Base-by-base conservation (phyloP, 2,113 vertebrate species). In the Hyperopisus bebe region DNA sequence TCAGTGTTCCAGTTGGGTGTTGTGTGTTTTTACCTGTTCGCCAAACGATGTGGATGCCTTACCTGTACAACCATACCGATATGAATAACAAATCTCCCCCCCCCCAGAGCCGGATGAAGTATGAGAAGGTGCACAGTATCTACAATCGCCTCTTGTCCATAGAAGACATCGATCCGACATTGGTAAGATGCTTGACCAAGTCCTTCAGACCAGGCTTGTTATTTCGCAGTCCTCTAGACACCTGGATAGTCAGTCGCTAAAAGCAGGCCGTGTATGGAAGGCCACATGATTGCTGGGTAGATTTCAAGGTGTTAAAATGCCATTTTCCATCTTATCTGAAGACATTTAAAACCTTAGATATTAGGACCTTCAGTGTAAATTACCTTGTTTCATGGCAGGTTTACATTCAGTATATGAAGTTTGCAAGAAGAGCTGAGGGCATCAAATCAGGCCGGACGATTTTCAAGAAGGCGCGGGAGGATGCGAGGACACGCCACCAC, bases 331-430 rank as follows among this genome's bases (percentile, higher is more conserved):
- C 31, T 77, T 6, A 77, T 77, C 31, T 39, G 58, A 66, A 66
- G 58, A 42, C 21, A 46, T 85, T 84, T 84, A 1, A 35, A 74
- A 19, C 31, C 31, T n/a, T 85, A 39, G 15, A 39, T 77, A 77
- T 77, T 19, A 77, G 74, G 74, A 6, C n/a, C 74, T 19, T 80
- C 17, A 21, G 85, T 87, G 8, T 50, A 48, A 31, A 86, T 86
- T 3, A 5, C 17, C 24, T 42, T 19, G 24, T 87, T 70, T 70
- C 39, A 55, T 85, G 13, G 9, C 82, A 98, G 97, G 97, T 99
- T 91, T 99, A 99, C 93, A 99, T 99, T 92, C 98, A 99, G 84
- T 99, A 99, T 91, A 99, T 99, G 98, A 99, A 99, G 95, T 99
- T 99, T 92, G 98, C 98, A 85, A 97, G 98, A 92, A 96, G 98